A percentile compares a stretch with the other conserved stretches of the same genome.
These are phyloP conservation scores for Thumatha senex DNA, from an alignment of 2,888 invertebrate species.

Conservation along the genomic window DNA sequence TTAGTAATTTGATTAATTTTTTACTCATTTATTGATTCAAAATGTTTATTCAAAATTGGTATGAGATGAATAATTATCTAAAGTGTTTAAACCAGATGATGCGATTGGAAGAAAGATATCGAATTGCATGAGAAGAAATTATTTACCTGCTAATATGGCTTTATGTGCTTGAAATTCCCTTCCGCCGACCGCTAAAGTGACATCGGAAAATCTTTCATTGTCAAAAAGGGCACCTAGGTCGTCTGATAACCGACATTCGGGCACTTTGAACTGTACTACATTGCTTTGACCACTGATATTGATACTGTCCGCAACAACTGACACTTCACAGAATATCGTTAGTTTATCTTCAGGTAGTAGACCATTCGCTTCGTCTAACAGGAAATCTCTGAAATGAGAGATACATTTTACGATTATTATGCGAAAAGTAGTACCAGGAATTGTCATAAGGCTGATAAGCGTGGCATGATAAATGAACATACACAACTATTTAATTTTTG, in stretches of 20 bases:
- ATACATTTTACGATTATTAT: slow-evolving; percentile 10
- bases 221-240: slow-evolving; percentile 98
- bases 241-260: slow-evolving; percentile 96
- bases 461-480: not conserved
- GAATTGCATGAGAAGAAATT: slow-evolving; percentile 4
- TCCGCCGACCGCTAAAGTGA: slow-evolving; percentile 95
- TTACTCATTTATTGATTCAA: too few species aligned
- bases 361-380: slow-evolving; percentile 99
- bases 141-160: slow-evolving; percentile 95
- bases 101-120: too few species aligned
- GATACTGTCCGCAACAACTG: slow-evolving; percentile 98
- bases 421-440: not conserved
- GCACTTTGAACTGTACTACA: slow-evolving; percentile 98
- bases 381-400: slow-evolving; percentile 90
- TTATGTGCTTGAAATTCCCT: slow-evolving; percentile 98
- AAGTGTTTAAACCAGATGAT: too few species aligned
- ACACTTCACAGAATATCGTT: slow-evolving; percentile 99
- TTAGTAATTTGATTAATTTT: too few species aligned
- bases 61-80: too few species aligned
- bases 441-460: not conserved
- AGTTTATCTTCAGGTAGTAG: slow-evolving; percentile 99
- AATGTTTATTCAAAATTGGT: too few species aligned
- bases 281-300: slow-evolving; percentile 99
- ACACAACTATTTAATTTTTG: not conserved
- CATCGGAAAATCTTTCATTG: slow-evolving; percentile 98